Percentiles rank a stretch among this genome's conserved stretches.
These are phyloP conservation scores for Cephalopterus ornatus DNA, from an alignment of 2,113 vertebrate species.

Conservation along the genomic window DNA sequence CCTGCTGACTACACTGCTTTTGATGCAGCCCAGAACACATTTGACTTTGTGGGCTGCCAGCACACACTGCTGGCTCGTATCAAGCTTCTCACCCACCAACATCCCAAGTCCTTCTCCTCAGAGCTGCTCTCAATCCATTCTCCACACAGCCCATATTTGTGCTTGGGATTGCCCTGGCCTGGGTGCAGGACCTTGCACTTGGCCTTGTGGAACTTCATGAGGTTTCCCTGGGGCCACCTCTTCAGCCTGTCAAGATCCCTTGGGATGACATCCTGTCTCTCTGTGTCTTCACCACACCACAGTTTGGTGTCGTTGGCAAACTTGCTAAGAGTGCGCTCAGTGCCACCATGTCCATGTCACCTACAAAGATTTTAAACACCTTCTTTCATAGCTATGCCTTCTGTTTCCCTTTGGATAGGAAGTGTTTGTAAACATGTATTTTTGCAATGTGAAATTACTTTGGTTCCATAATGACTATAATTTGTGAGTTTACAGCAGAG, in stretches of 20 bases:
- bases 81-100: background rate
- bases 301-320: too few relatives aligned
- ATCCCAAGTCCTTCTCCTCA: background rate
- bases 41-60: background rate
- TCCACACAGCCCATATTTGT: background rate
- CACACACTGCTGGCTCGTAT: background rate
- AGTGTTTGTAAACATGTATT: background rate
- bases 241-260: background rate
- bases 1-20: background rate
- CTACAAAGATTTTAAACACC: background rate
- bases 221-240: background rate
- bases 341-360: background rate
- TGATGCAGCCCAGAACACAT: background rate
- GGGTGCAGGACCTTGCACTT: background rate
- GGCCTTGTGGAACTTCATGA: background rate
- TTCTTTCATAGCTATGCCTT: background rate
- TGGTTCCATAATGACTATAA: background rate
- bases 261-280: background rate
- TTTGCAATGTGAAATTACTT: background rate
- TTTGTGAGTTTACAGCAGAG: background rate
- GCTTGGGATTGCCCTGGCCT: background rate
- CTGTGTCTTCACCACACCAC: too few relatives aligned
- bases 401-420: background rate
- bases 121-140: background rate
- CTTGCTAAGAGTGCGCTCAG: background rate